These are phyloP conservation scores for Hucho hucho DNA, from an alignment of 2,113 vertebrate species.

Conservation along the genomic window DNA sequence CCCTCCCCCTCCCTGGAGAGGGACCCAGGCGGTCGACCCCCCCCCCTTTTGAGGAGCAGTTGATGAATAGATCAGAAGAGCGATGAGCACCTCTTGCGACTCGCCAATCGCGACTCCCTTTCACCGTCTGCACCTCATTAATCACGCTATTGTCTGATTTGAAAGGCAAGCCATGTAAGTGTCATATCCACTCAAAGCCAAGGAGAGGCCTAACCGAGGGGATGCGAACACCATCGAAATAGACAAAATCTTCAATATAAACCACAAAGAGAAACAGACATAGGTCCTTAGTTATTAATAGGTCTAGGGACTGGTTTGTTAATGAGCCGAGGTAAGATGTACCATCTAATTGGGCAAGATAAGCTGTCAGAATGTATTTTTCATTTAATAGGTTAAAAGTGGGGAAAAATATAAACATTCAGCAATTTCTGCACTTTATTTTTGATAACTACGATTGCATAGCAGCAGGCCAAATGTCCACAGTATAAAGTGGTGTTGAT, in stretches of 20 bases:
- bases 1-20: neutral
- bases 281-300: neutral
- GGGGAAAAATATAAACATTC: neutral
- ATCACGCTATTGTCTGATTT: constrained; percentile 84
- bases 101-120: constrained; percentile 67
- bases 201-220: constrained; percentile 80
- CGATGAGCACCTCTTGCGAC: constrained; percentile 78
- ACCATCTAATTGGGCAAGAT: neutral
- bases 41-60: constrained; percentile 70
- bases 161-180: constrained; percentile 86
- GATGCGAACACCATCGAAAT: neutral
- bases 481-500: too few relatives aligned
- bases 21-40: constrained; percentile 43
- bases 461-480: neutral
- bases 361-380: neutral
- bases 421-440: neutral
- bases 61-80: constrained; percentile 81
- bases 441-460: neutral
- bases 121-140: constrained; percentile 81
- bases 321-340: neutral
- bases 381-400: neutral
- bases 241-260: neutral
- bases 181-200: constrained; percentile 86
- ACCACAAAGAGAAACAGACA: neutral
- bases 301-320: neutral